Evolutionary conservation across 2,888 invertebrate species (phyloP).

Genomic region (Bedellia somnulentella): DNA sequence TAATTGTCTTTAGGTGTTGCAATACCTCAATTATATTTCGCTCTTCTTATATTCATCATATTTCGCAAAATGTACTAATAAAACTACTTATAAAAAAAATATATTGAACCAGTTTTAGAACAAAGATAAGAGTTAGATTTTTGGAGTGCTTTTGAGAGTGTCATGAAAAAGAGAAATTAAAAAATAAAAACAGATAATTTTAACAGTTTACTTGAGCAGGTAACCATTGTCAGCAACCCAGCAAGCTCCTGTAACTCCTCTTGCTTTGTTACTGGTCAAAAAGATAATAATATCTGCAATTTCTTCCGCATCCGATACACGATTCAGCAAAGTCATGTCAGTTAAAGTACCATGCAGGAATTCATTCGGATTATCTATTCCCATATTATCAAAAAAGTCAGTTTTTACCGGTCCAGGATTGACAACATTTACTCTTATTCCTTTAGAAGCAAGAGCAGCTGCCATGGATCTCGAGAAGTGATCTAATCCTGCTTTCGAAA

Average conservation of each 20-base stretch:
- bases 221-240: constrained; percentile 89
- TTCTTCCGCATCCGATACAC: constrained; percentile 48
- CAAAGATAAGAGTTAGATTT: no score
- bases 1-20: no score
- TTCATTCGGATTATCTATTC: constrained; percentile 8
- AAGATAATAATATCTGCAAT: constrained; percentile 81
- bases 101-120: no score
- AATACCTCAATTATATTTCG: no score
- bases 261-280: constrained; percentile 76
- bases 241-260: constrained; percentile 79
- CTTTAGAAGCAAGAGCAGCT: constrained; percentile 69
- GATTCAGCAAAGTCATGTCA: constrained; percentile 12
- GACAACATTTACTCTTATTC: constrained; percentile 80
- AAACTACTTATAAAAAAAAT: no score
- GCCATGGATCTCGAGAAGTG: constrained; percentile 85
- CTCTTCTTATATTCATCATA: no score
- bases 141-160: no score
- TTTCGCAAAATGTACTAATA: no score
- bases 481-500: constrained; percentile 86
- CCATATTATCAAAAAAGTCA: constrained; percentile 13
- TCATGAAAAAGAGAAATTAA: no score
- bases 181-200: no score
- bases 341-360: constrained; percentile 9
- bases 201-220: no score
- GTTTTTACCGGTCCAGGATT: constrained; percentile 60